A percentile compares a stretch with the other conserved stretches of the same genome.
phyloP scores from a whole-genome alignment of 2,888 invertebrate species.

The Thumatha senex region DNA sequence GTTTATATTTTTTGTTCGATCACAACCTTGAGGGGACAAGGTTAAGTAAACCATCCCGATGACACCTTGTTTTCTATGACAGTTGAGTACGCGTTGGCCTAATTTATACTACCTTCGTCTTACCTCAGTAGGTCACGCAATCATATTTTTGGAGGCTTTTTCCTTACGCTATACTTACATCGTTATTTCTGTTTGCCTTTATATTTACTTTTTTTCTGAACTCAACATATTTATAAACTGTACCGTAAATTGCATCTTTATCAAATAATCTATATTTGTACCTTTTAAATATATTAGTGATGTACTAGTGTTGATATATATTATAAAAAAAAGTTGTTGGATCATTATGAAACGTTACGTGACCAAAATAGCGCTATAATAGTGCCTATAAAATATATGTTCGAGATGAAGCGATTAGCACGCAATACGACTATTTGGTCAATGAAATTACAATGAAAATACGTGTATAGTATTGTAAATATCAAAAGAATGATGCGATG shows the following conservation, averaged over 20 bases:
- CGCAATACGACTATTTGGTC: conserved; percentile 62
- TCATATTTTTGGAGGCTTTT: conserved; percentile 47
- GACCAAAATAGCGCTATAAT: conserved; percentile 51
- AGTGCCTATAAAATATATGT: conserved; percentile 43
- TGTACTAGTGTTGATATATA: conserved; percentile 21
- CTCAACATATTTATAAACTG: conserved; percentile 16
- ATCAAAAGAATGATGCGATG: conserved; percentile 1
- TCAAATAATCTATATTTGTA: conserved; percentile 31
- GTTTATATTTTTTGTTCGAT: conserved; percentile 5
- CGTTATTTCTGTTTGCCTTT: conserved; percentile 30
- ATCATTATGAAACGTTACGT: conserved; percentile 56
- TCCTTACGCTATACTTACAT: conserved; percentile 39
- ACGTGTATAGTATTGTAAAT: conserved; percentile 26
- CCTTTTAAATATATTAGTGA: conserved; percentile 43
- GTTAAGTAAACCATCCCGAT: conserved; percentile 37
- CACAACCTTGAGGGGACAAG: conserved; percentile 39
- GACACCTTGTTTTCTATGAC: conserved; percentile 45
- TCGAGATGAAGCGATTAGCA: conserved; percentile 56
- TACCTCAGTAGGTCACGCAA: conserved; percentile 53
- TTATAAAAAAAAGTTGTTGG: conserved; percentile 39
- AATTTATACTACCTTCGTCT: conserved; percentile 49
- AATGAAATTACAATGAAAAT: conserved; percentile 49
- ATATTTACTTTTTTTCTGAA: conserved; percentile 12
- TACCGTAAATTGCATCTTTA: conserved; percentile 11
- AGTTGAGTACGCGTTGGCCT: conserved; percentile 41